Evolutionary conservation across 2,888 invertebrate genomes (phyloP), one percentile per base, ranked within the genome.

Genomic region (Mellilla xanthometata): DNA sequence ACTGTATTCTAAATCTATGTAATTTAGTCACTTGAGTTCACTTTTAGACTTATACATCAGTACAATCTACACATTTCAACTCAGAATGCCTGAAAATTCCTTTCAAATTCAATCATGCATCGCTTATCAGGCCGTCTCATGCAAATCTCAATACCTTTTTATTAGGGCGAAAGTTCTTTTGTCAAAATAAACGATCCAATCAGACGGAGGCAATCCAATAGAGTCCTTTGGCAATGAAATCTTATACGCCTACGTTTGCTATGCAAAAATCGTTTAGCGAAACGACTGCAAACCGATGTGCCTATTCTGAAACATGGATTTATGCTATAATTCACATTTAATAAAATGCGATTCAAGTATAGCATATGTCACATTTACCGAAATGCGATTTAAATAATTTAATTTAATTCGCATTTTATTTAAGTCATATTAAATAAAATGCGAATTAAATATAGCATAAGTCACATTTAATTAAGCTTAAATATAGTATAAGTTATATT

Each of bases 231-330:
- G 68, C 66, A 79, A 80, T 83, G 81, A 83, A 84, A 81, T 72
- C 68, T 74, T 79, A 81, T 78, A 76, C 65, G 80, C 73, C 77
- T 77, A 75, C 76, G 58, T 67, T 72, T 72, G 65, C 69, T 80
- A 84, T 81, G 84, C 82, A 78, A 81, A 79, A 76, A 74, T 69
- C 69, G 64, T 65, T 68, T 41, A 51, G 52, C 57, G 58, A 56
- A 58, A 66, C 57, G 61, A 62, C 52, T 54, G 47, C 39, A 36
- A 57, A 60, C 53, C 48, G 50, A 54, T 23, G 39, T 28, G 3
- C 45, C 27, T 74, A 76, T 79, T 77, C 73, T 66, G 68, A 39
- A n/a, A n/a, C n/a, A n/a, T n/a, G n/a, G n/a, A n/a, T n/a, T n/a
- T n/a, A n/a, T n/a, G n/a, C n/a, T n/a, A n/a, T n/a, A n/a, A n/a